Base-by-base conservation (phyloP, 2,888 invertebrate genomes). In the Drosophila fulvimacula region DNA sequence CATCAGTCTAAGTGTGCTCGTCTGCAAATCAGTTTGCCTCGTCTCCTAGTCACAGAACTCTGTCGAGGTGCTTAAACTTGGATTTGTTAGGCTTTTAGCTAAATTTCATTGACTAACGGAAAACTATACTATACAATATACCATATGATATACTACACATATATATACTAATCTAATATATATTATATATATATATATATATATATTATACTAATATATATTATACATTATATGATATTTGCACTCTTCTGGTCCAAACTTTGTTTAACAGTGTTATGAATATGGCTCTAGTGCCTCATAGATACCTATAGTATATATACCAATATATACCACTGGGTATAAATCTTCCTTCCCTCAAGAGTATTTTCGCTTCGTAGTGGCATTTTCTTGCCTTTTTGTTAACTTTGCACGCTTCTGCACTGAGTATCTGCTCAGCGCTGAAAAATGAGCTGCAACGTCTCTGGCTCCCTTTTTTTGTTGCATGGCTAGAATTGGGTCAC, bases 371-470 rank as follows among this genome's bases (percentile, higher is more conserved):
- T 36, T 36, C 36, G 51, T 36, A 10, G 30, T 10, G 30, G 30
- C 10, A 10, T 1, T 24, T 51, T 21, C 36, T 11, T 21, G 13
- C 1, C 2, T 51, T 24, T 61, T 56, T 67, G 52, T 77, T 69
- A 78, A 75, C 75, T 86, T 79, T 74, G 58, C 51, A 44, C 64
- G 61, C 73, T 73, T 74, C 58, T 73, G 60, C 69, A 21, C 49
- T 42, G 51, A 67, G 62, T 59, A 67, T 73, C 64, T 76, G 78
- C 65, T 44, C 51, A 63, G 57, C 63, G 69, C 64, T 79, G 73
- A 78, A 83, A 82, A 83, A 82, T 76, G 78, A 73, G 76, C 63
- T 73, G 69, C 73, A 73, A 63, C 66, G 64, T 30, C 27, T 1
- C 17, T 11, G 4, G 17, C 10, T 41, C 19, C 24, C 24, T 21